These are phyloP conservation scores for Myopa testacea DNA, from an alignment of 2,888 invertebrate species.

Conservation along the genomic window DNA sequence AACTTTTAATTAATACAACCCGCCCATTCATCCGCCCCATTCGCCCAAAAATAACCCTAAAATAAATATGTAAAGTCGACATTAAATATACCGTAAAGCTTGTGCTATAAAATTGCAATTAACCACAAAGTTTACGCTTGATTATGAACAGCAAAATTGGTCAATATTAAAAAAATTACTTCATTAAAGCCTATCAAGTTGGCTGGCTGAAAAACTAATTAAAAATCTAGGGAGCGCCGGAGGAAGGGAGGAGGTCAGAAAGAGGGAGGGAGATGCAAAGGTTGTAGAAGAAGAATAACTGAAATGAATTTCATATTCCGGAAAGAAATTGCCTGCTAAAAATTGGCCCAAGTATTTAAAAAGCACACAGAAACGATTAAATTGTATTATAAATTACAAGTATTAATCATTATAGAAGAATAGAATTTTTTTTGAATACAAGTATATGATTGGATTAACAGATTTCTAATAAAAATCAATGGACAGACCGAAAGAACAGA, in stretches of 20 bases:
- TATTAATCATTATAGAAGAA: neutral
- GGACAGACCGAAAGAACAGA: neutral
- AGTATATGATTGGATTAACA: neutral
- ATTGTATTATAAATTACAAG: neutral
- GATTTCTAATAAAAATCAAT: neutral
- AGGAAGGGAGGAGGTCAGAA: neutral
- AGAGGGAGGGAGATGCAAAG: no score
- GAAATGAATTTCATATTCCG: neutral
- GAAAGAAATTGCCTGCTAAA: neutral
- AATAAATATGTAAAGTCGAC: no score
- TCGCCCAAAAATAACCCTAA: no score
- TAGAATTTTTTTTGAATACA: neutral
- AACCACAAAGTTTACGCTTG: slow-evolving; percentile 6
- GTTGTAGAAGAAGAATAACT: neutral
- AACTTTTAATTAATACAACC: neutral
- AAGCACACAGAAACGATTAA: neutral
- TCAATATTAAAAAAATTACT: neutral
- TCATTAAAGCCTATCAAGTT: neutral
- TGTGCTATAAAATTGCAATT: slow-evolving; percentile 15
- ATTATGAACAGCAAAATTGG: slow-evolving; percentile 15
- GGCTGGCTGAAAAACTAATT: neutral
- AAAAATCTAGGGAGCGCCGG: neutral
- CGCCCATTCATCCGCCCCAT: no score
- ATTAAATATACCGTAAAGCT: no score
- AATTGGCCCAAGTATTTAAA: neutral